These are phyloP conservation scores for Paraplagusia blochii DNA, from an alignment of 2,113 vertebrate species.

Conservation along the genomic window DNA sequence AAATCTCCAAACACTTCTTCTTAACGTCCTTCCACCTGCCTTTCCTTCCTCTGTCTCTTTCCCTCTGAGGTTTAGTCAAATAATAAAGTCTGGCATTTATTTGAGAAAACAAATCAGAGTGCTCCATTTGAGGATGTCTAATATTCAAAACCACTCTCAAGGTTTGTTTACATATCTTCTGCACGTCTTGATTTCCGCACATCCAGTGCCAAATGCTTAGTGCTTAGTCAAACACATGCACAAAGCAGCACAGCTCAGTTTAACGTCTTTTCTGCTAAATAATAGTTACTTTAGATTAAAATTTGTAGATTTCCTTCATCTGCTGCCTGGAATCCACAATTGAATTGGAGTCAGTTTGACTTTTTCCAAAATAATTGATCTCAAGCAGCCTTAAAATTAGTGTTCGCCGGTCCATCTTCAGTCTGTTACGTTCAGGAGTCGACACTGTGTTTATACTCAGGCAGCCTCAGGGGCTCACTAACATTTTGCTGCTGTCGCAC, in stretches of 20 bases:
- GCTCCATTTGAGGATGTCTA: constrained; percentile 28
- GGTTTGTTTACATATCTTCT: constrained; percentile 57
- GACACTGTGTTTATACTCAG: constrained; percentile 26
- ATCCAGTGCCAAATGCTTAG: constrained; percentile 39
- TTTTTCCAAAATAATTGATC: constrained; percentile 2
- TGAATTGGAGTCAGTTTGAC: constrained; percentile 59
- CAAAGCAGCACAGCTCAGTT: constrained; percentile 54
- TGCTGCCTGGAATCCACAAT: constrained; percentile 67
- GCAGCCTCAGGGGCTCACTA: constrained; percentile 23
- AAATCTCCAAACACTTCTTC: constrained; percentile 15
- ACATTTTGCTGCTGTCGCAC: constrained; percentile 42
- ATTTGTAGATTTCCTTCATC: constrained; percentile 65
- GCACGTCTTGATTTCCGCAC: constrained; percentile 32
- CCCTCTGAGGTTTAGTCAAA: constrained; percentile 39
- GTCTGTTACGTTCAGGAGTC: constrained; percentile 19
- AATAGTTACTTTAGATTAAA: constrained; percentile 70
- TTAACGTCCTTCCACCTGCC: constrained; percentile 3
- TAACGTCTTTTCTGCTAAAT: constrained; percentile 72
- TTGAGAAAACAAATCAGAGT: constrained; percentile 41
- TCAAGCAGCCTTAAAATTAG: constrained; percentile 4
- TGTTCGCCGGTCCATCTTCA: constrained; percentile 7
- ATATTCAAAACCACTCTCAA: constrained; percentile 27
- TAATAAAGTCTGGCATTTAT: constrained; percentile 59
- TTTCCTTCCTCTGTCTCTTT: constrained; percentile 10
- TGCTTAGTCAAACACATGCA: constrained; percentile 39